Evolutionary conservation across 2,888 invertebrate species (phyloP), one percentile per base, ranked within the genome.

Genomic region (Beris morrisii): DNA sequence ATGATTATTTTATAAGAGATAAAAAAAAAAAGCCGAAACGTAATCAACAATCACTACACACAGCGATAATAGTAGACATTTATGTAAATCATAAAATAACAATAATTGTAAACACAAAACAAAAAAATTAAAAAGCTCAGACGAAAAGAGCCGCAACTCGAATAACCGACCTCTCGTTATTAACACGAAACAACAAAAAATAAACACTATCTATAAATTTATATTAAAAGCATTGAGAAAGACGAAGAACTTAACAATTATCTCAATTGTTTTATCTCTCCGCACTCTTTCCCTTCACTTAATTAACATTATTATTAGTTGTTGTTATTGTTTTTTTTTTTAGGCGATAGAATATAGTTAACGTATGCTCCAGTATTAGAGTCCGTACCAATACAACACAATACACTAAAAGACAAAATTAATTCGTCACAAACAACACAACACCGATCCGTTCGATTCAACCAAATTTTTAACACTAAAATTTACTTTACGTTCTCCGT

Each of bases 381-480:
- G 6, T 5, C 53, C n/a, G 30, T 9, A 9, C 13, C 30, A 30
- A 22, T 12, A 54, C 53, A 4, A 12, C 53, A 53, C 22, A 5
- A 28, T n/a, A 31, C 54, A 54, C 53, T 30, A 11, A 54, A 13
- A 28, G n/a, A n/a, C 31, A 54, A 22, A 31, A 22, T 22, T 22
- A 54, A 54, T 13, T 30, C 32, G n/a, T 15, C 43, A 43, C 43
- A 46, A 12, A 28, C n/a, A n/a, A n/a, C n/a, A 45, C 22, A 9
- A 32, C 38, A 56, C 48, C 64, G 56, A 61, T 53, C 64, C 56
- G 55, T 4, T 65, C 69, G 65, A 55, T 38, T 45, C 63, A 57
- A 52, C 54, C 32, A 58, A 45, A 64, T 69, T 69, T 69, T 69
- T 69, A 69, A 69, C 67, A 69, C 69, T 69, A 69, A 69, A 69